Conservation (phyloP, 2,888 invertebrate genomes). For the Lepas anatifera region DNA sequence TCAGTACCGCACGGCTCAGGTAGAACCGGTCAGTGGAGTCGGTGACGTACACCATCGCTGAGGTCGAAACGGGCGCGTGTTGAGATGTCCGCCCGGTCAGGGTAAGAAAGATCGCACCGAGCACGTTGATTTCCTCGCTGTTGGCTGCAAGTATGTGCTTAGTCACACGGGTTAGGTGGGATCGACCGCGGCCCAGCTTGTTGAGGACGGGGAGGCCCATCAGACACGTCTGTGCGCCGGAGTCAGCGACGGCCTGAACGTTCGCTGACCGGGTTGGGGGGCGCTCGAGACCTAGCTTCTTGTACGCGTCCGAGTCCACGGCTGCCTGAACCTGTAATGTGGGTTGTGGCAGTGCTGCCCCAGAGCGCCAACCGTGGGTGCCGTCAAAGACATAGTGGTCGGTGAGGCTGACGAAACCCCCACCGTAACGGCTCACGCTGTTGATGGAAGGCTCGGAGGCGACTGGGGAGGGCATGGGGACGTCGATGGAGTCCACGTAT, state of each 20-base stretch:
- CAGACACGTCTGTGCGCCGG: slow-evolving; percentile 15
- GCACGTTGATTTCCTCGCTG: slow-evolving; percentile 14
- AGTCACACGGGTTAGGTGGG: slow-evolving; percentile 12
- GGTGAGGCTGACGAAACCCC: not conserved
- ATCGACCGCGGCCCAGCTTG: not conserved
- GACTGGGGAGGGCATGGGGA: too few species aligned
- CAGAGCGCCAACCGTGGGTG: not conserved
- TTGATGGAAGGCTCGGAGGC: too few species aligned
- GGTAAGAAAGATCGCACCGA: slow-evolving; percentile 3
- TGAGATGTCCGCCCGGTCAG: not conserved
- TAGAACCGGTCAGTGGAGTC: not conserved
- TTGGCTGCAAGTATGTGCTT: slow-evolving; percentile 14
- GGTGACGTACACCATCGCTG: not conserved
- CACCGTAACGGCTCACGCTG: not conserved
- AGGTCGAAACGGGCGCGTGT: not conserved
- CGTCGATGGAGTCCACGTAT: too few species aligned
- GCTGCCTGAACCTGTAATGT: slow-evolving; percentile 7
- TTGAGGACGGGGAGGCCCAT: slow-evolving; percentile 12
- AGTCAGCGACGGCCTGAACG: slow-evolving; percentile 13
- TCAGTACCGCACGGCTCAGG: not conserved
- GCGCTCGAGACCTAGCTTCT: not conserved
- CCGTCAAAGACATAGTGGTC: not conserved
- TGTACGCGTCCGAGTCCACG: slow-evolving; percentile 14
- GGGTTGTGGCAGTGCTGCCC: slow-evolving; percentile 12
- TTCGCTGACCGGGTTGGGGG: slow-evolving; percentile 13